These are phyloP conservation scores for Clarias laeviceps DNA, from an alignment of 2,797 vertebrate species.

Conservation along the genomic window DNA sequence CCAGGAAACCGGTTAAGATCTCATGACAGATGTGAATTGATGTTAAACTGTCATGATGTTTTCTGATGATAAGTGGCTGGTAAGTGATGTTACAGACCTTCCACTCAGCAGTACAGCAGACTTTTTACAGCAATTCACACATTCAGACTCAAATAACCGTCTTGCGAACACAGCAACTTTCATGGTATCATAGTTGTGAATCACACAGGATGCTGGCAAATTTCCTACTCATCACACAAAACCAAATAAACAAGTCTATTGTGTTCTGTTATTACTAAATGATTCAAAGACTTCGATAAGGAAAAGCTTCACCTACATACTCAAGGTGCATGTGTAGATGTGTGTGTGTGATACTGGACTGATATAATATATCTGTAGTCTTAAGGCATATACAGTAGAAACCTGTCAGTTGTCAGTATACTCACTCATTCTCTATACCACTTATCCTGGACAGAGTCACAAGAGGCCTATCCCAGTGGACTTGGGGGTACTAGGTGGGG, in stretches of 20 bases:
- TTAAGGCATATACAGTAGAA: background rate
- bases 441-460: no score
- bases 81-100: slow-evolving; percentile 6
- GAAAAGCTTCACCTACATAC: background rate
- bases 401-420: background rate
- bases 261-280: background rate
- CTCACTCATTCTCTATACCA: no score
- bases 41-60: slow-evolving; percentile 1
- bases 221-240: background rate
- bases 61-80: background rate
- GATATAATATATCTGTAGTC: background rate
- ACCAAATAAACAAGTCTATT: background rate
- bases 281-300: background rate
- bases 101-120: background rate
- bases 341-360: background rate
- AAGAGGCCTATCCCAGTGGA: no score
- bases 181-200: slow-evolving; percentile 5
- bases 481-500: no score
- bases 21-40: slow-evolving; percentile 16
- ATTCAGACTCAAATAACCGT: background rate
- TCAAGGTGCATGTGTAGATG: background rate
- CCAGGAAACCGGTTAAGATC: background rate
- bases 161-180: background rate
- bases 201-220: slow-evolving; percentile 19
- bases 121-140: slow-evolving; percentile 25